These are phyloP conservation scores for Cherax destructor DNA, from an alignment of 1,140 invertebrate genomes.

Conservation along the genomic window DNA sequence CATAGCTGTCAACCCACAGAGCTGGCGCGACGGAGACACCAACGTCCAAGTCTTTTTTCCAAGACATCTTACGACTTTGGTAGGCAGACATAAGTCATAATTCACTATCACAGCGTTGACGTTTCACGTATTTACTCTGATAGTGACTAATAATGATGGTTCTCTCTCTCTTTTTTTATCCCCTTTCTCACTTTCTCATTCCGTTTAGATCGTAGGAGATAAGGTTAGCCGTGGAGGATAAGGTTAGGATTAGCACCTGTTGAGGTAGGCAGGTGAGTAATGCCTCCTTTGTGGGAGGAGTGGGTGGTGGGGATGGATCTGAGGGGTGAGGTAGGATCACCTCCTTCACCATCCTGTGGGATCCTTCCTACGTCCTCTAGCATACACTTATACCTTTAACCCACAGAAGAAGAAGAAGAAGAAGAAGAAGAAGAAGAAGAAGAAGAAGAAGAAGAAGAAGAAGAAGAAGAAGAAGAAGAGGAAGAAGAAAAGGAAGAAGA, in stretches of 20 bases:
- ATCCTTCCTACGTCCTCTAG: neutral
- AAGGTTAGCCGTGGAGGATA: conserved; percentile 24
- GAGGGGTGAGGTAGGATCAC: neutral
- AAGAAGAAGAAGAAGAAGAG: neutral
- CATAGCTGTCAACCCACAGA: conserved; percentile 30
- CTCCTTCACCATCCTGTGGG: neutral
- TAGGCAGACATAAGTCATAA: conserved; percentile 8
- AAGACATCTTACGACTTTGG: conserved; percentile 11
- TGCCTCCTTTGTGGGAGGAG: conserved; percentile 12
- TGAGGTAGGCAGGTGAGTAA: conserved; percentile 26
- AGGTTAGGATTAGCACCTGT: conserved; percentile 30
- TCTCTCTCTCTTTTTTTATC: neutral
- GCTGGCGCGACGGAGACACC: conserved; percentile 1
- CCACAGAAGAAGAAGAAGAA: neutral
- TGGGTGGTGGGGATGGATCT: neutral
- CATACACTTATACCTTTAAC: neutral
- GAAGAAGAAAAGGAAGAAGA: neutral
- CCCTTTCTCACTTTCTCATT: neutral
- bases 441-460: neutral
- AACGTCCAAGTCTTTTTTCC: conserved; percentile 7
- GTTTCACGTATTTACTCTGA: conserved; percentile 53
- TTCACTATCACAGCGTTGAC: conserved; percentile 47
- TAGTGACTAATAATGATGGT: conserved; percentile 37
- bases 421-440: neutral
- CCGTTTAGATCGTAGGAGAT: conserved; percentile 22